Percentiles rank a stretch among this genome's conserved stretches.
Conservation (phyloP, 2,888 invertebrate species). For the Trypoxylon attenuatum region DNA sequence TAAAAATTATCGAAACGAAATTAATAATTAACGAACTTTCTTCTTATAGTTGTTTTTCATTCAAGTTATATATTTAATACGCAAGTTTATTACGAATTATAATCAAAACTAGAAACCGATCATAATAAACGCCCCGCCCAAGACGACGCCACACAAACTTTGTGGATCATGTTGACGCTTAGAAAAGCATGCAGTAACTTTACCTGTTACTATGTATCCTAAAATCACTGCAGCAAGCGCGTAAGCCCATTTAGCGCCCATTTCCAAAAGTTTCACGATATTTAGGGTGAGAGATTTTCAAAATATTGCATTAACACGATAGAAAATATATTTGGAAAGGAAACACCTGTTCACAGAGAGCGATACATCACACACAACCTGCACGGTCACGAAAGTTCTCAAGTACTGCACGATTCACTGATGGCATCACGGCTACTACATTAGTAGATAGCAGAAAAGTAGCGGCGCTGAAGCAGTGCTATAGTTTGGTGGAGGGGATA, state of each 20-base stretch:
- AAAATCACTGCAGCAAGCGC: constrained; percentile 48
- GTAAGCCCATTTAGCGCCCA: constrained; percentile 34
- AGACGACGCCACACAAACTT: constrained; percentile 24
- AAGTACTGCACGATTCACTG: not conserved
- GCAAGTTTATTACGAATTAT: not conserved
- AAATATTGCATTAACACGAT: not conserved
- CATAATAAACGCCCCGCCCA: constrained; percentile 54
- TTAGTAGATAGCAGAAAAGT: not conserved
- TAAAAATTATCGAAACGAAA: not conserved
- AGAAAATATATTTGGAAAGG: not conserved
- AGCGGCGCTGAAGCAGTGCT: not conserved
- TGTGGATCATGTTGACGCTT: constrained; percentile 17
- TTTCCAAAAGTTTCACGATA: constrained; percentile 26
- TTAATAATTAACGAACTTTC: not conserved
- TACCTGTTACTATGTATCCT: constrained; percentile 53
- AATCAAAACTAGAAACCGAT: not conserved
- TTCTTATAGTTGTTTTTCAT: not conserved
- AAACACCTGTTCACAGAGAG: not conserved
- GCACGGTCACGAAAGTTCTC: not conserved
- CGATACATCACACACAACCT: not conserved
- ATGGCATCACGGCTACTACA: too few species aligned
- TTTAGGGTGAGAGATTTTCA: not conserved
- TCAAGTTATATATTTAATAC: not conserved
- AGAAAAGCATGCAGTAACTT: constrained; percentile 38
- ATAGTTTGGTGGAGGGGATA: too few species aligned